These are phyloP conservation scores for Moxostoma hubbsi DNA, from an alignment of 2,797 vertebrate species.

Conservation along the genomic window DNA sequence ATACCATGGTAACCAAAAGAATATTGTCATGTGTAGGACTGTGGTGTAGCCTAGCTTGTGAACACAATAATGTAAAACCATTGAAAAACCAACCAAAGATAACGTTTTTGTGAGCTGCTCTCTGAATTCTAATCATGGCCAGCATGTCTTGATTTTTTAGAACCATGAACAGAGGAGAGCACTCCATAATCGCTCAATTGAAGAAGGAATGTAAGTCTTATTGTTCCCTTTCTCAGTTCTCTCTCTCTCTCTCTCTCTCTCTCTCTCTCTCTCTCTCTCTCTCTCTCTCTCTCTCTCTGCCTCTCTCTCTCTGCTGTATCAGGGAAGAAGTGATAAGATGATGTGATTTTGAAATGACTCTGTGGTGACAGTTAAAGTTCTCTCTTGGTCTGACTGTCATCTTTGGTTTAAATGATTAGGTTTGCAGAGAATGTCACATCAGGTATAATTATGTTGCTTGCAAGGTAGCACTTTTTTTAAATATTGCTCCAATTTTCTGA, in stretches of 20 bases:
- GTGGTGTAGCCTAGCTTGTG: neutral
- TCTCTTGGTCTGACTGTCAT: neutral
- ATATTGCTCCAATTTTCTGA: no score
- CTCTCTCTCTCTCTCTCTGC: neutral
- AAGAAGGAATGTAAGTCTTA: constrained; percentile 87
- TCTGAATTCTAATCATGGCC: neutral
- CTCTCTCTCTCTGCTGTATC: no score
- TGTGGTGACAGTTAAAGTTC: neutral
- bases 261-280: neutral
- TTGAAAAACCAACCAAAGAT: neutral
- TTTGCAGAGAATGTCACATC: no score
- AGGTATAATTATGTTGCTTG: no score
- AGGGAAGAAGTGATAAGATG: neutral
- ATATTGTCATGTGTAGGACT: neutral
- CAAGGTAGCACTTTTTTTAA: no score
- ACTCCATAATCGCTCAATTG: constrained; percentile 94
- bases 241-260: neutral
- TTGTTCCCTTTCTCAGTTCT: neutral
- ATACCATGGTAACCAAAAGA: neutral
- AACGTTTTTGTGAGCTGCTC: neutral
- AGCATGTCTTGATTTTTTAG: constrained; percentile 67
- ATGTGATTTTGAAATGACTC: constrained; percentile 2
- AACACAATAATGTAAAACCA: neutral
- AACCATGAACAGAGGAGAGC: constrained; percentile 95
- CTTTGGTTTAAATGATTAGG: no score